Evolutionary conservation across 2,113 vertebrate genomes (phyloP), one percentile per base, ranked within the genome.

Genomic region (Paramisgurnus dabryanus): DNA sequence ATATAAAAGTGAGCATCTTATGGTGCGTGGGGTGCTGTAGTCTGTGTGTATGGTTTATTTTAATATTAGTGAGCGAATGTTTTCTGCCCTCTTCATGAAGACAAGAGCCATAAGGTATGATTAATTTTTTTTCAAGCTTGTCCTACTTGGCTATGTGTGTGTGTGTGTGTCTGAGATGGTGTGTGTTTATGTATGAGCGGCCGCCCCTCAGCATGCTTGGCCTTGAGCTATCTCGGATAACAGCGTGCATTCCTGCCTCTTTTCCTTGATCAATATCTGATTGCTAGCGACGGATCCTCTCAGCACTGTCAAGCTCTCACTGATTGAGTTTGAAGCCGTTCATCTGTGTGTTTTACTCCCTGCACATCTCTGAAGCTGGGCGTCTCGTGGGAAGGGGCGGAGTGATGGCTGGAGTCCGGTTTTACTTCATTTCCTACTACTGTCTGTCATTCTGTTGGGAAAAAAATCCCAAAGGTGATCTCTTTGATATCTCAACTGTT

Each of bases 101-200:
- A 89, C 87, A 88, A 77, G 77, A 77, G 74, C 87, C 91, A 90
- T 87, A 87, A 86, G 86, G 84, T 88, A 85, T 92, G 88, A 93
- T 92, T 91, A 89, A 92, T 92, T 90, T 84, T 83, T 83, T 87
- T 89, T 86, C 86, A 85, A 84, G 66, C 57, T 81, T 80, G 82
- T 83, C 87, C 87, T 86, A 79, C 85, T 88, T 87, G 83, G 80
- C 85, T 67, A 45, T 58, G 60, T 73, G 22, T 67, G 60, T 49
- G 17, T 74, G 39, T 57, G 47, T 40, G 22, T 34, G 27, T 34
- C 27, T 34, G 27, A 2, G 27, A 34, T 34, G 27, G 27, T 69
- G 7, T 81, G 39, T 74, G n/a, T 67, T 22, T 15, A 43, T 10
- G 77, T 84, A 80, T 80, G 83, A 77, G 82, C 84, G 72, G 80